Evolutionary conservation across 2,113 vertebrate species (phyloP).

Genomic region (Pseudorhombus dupliciocellatus): DNA sequence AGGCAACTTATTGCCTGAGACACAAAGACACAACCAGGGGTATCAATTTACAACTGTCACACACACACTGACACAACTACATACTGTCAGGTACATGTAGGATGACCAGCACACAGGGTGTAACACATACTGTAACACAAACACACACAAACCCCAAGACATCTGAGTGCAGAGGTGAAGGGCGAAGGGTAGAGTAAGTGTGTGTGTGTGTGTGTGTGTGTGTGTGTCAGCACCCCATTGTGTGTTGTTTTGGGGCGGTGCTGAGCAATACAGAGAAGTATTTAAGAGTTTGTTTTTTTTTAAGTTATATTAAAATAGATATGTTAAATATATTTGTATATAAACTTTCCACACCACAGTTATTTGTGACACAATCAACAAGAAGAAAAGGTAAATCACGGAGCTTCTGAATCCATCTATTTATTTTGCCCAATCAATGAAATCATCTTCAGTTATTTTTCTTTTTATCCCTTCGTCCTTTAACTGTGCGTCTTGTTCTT

Average conservation of each 20-base stretch:
- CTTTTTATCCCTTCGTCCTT: not conserved
- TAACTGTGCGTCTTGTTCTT: conserved; percentile 22
- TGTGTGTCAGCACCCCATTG: no score
- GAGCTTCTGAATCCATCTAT: not conserved
- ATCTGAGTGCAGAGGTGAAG: conserved; percentile 13
- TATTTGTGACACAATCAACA: not conserved
- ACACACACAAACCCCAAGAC: conserved; percentile 6
- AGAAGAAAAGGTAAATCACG: not conserved
- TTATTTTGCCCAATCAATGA: not conserved
- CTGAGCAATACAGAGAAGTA: no score
- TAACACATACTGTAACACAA: conserved; percentile 12
- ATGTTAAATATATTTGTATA: not conserved
- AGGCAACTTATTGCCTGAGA: conserved; percentile 95
- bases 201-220: not conserved
- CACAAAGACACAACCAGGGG: conserved; percentile 83
- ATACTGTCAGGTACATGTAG: conserved; percentile 18
- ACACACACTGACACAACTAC: conserved; percentile 59
- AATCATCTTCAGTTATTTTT: not conserved
- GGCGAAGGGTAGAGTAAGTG: not conserved
- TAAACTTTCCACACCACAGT: not conserved
- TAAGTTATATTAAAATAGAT: not conserved
- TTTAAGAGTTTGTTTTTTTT: conserved; percentile 8
- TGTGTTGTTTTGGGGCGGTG: not conserved
- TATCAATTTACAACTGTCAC: conserved; percentile 90
- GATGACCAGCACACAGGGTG: not conserved